Percentiles rank a stretch among this genome's conserved stretches.
These are phyloP conservation scores for Tetragnatha versicolor DNA, from an alignment of 1,140 invertebrate species.

Conservation along the genomic window DNA sequence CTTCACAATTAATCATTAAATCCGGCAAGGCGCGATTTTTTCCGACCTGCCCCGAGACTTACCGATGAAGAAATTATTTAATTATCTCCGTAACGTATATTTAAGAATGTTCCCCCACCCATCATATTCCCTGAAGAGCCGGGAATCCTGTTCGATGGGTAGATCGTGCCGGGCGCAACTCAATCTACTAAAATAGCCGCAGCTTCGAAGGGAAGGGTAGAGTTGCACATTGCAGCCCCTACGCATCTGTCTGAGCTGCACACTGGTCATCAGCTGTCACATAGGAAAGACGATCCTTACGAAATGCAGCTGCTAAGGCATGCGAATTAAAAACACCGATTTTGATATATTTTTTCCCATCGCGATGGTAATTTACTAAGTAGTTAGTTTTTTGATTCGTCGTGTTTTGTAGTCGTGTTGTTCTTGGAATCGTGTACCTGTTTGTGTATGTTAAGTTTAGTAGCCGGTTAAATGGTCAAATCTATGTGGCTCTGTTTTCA, in stretches of 20 bases:
- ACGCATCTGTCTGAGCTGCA: conserved; percentile 20
- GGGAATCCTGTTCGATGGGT: neutral
- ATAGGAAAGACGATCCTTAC: conserved; percentile 13
- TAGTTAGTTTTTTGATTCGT: too few species aligned
- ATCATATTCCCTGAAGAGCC: neutral
- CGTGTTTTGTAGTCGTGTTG: too few species aligned
- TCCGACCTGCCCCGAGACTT: neutral
- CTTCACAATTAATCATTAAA: neutral
- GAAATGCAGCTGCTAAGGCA: conserved; percentile 40
- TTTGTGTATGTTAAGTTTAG: too few species aligned
- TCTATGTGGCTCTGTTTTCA: too few species aligned
- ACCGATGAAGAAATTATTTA: neutral
- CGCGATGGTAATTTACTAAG: too few species aligned
- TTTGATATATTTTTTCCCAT: too few species aligned
- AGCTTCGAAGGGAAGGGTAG: too few species aligned
- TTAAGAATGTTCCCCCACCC: neutral
- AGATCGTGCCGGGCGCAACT: neutral
- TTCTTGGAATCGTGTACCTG: too few species aligned
- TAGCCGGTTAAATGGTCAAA: too few species aligned
- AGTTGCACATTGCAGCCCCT: too few species aligned
- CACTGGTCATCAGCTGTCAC: conserved; percentile 25
- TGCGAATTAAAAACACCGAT: too few species aligned
- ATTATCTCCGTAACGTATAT: neutral
- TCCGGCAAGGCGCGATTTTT: neutral
- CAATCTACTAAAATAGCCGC: conserved; percentile 27